Evolutionary conservation across 2,888 invertebrate species (phyloP).

Genomic region (Parnassius smintheus): DNA sequence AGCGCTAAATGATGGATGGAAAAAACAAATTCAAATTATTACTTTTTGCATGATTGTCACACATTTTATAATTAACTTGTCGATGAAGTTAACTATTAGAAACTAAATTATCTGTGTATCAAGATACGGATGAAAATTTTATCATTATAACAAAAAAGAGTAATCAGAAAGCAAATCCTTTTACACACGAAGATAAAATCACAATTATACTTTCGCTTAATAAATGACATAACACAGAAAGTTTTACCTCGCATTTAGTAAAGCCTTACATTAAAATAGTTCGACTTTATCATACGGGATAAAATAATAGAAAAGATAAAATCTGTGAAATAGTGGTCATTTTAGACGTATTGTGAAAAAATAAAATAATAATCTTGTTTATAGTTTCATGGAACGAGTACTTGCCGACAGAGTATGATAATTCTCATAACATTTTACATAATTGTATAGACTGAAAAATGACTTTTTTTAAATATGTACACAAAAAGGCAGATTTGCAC

Average conservation of each 20-base stretch:
- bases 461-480: too few relatives aligned
- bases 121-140: neutral
- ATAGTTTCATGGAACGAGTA: slow-evolving; percentile 7
- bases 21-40: too few relatives aligned
- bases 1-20: too few relatives aligned
- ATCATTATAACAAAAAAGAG: neutral
- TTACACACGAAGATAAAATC: neutral
- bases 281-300: slow-evolving; percentile 1
- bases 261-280: neutral
- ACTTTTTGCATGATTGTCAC: too few relatives aligned
- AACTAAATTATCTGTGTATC: neutral
- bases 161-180: neutral
- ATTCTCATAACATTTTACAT: neutral
- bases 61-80: too few relatives aligned
- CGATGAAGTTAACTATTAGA: too few relatives aligned
- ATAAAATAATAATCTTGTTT: slow-evolving; percentile 8
- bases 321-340: slow-evolving; percentile 5
- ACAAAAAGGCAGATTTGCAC: too few relatives aligned
- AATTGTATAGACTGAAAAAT: too few relatives aligned
- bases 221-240: neutral
- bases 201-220: neutral
- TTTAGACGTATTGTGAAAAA: neutral
- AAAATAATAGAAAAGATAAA: slow-evolving; percentile 13
- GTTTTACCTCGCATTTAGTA: neutral
- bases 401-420: slow-evolving; percentile 3